phyloP scores from a whole-genome alignment of 2,888 invertebrate species.

The Drepana falcataria region DNA sequence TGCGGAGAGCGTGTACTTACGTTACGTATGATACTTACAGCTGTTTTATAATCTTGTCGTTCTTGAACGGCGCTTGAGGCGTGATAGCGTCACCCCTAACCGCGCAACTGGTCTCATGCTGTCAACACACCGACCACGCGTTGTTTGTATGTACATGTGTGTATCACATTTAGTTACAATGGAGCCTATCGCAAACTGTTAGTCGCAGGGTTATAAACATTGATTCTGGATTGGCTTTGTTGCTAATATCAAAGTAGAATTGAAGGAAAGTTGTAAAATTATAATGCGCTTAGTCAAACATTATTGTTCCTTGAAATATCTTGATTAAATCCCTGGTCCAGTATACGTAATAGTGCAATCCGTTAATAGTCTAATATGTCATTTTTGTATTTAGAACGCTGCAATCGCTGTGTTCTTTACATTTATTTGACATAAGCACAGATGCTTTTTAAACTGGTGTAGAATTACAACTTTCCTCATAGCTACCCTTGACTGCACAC shows the following conservation, averaged over 20 bases:
- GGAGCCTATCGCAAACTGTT: conserved; percentile 5
- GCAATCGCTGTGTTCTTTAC: too few relatives aligned
- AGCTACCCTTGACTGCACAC: not conserved
- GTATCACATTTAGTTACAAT: conserved; percentile 30
- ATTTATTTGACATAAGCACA: too few relatives aligned
- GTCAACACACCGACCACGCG: conserved; percentile 53
- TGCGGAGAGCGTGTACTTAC: too few relatives aligned
- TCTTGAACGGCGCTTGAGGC: conserved; percentile 37
- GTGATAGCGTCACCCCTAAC: conserved; percentile 35
- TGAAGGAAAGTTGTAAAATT: too few relatives aligned
- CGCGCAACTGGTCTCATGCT: conserved; percentile 58
- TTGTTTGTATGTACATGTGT: conserved; percentile 36
- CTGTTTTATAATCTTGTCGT: conserved; percentile 45
- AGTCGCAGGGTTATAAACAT: conserved; percentile 1
- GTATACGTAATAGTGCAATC: too few relatives aligned
- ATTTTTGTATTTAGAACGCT: too few relatives aligned
- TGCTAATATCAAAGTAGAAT: not conserved
- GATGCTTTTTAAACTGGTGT: not conserved
- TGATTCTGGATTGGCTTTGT: not conserved
- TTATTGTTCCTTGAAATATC: too few relatives aligned
- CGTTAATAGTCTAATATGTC: too few relatives aligned
- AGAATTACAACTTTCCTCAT: not conserved
- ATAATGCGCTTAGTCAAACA: too few relatives aligned
- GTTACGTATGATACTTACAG: conserved; percentile 24
- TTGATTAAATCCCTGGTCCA: too few relatives aligned